Evolutionary conservation across 2,113 vertebrate species (phyloP), one percentile per base, ranked within the genome.

Genomic region (Campylomormyrus numenius): DNA sequence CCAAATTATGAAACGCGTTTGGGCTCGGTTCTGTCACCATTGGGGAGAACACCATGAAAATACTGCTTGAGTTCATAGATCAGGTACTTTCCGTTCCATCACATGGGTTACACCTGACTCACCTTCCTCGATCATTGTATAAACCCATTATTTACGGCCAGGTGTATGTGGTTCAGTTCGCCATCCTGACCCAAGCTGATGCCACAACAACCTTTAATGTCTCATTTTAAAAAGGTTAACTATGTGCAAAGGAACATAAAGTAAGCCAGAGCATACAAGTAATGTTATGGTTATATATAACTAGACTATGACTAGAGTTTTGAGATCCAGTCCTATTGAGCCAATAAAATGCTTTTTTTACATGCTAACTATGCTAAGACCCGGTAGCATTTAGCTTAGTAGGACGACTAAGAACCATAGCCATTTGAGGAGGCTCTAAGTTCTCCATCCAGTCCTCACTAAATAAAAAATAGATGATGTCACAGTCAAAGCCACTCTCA

Each of bases 391-490:
- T 53, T 15, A 35, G 48, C 48, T 50, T 15, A 15, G 11, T 21
- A 87, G 49, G 48, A 7, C 5, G n/a, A 52, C 56, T 10, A n/a
- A 19, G n/a, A 27, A 86, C n/a, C 48, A 39, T 13, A 1, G 15
- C 13, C 15, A 1, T 39, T 77, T 77, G 48, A 87, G 27, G 45
- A 53, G 5, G 85, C n/a, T 50, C 48, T 3, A 31, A 27, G 4
- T 87, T 39, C n/a, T 31, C 50, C 31, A 42, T 35, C 31, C 48
- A 53, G 31, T 53, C 50, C 27, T 31, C 50, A 53, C 45, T 39
- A 56, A 56, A 87, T 87, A 39, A 87, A 53, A 87, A 87, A 87
- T 39, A 53, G 27, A 87, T 87, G 31, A 56, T 15, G n/a, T 27
- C n/a, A 50, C 50, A 21, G 50, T 53, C 50, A 87, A 53, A 35